Evolutionary conservation across 1,140 invertebrate species (phyloP), one percentile per base, ranked within the genome.

Genomic region (Cyclargus thomasi): DNA sequence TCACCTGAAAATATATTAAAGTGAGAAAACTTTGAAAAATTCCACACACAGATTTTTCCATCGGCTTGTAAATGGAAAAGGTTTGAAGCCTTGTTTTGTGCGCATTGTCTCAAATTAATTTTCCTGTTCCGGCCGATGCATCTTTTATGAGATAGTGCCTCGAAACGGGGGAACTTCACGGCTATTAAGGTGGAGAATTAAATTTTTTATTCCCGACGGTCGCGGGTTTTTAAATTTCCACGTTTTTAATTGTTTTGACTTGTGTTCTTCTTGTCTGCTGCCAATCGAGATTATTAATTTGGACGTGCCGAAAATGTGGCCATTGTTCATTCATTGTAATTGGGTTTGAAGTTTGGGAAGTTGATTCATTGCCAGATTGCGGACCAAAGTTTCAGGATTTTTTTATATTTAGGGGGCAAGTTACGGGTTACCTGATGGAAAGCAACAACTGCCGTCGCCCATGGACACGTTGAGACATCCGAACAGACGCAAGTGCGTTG

Each of bases 61-160:
- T 65, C 47, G 63, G 18, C 36, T 53, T 63, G 68, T 74, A 70
- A 74, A 74, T 74, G 68, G 67, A 68, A 69, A 65, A 65, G 66
- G 68, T 66, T 63, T 66, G 67, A 23, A 69, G 69, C 65, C 73
- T 71, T 78, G 77, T 79, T 80, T 75, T 79, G 76, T 70, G 68
- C 65, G 72, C 74, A 83, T 85, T 85, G 83, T 87, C 77, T 82
- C 75, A 80, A 82, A 82, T 85, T 85, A 85, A 87, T 85, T 87
- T 87, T 87, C 83, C 85, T 80, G 78, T 85, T 85, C 85, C 81
- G 75, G 72, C 62, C 70, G 73, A 81, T 82, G 81, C 79, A 84
- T 81, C 82, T 85, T 87, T 87, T 87, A 85, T 85, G 77, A 83
- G 82, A 86, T 82, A 83, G 80, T 79, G 74, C 76, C 83, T 83